Evolutionary conservation across 2,113 vertebrate species (phyloP).

Genomic region (Callorhinus ursinus): DNA sequence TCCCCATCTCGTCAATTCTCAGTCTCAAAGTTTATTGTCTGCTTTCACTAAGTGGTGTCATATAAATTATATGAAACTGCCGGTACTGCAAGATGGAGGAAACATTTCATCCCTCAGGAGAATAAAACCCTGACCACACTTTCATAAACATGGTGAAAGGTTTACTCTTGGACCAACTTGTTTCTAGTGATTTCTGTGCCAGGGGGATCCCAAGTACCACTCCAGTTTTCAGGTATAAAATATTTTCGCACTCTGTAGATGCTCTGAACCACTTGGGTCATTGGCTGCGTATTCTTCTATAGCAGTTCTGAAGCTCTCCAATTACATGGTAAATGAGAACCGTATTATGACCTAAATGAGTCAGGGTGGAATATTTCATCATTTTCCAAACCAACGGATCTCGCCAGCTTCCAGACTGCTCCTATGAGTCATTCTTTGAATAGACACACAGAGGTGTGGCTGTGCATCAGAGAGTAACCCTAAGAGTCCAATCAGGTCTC

Average conservation of each 20-base stretch:
- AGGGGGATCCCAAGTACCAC: not conserved
- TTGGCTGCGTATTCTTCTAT: not conserved
- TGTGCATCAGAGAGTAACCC: not conserved
- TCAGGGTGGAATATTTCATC: not conserved
- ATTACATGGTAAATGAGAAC: not conserved
- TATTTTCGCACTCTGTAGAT: not conserved
- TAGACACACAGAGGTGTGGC: not conserved
- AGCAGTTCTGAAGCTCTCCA: not conserved
- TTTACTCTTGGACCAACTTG: not conserved
- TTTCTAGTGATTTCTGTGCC: constrained; percentile 1
- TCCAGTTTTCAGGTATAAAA: not conserved
- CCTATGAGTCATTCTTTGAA: constrained; percentile 2
- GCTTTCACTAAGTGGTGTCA: constrained; percentile 4
- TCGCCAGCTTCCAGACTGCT: not conserved
- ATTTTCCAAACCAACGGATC: not conserved
- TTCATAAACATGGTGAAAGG: not conserved
- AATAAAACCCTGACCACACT: not conserved
- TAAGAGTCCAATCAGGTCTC: not conserved
- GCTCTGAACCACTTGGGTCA: not conserved
- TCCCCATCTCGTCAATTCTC: not conserved
- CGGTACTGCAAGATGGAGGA: not conserved
- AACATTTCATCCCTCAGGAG: not conserved
- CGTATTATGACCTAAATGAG: not conserved
- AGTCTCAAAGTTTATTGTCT: not conserved
- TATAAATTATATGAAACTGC: constrained; percentile 14